These are phyloP conservation scores for Strix aluco DNA, from an alignment of 2,113 vertebrate genomes.

Conservation along the genomic window DNA sequence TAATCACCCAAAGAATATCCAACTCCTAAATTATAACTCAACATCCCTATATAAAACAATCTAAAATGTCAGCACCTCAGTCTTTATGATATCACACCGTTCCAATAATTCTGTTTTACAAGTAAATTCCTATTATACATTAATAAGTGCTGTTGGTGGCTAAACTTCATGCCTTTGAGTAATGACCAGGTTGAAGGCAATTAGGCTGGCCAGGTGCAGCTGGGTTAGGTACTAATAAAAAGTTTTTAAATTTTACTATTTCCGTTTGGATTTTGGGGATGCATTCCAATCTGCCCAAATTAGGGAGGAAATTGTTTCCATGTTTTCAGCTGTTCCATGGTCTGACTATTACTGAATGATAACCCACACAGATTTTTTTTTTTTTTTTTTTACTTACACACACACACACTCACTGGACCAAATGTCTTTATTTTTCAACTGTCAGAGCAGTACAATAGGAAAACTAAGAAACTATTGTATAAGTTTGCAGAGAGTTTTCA, in stretches of 20 bases:
- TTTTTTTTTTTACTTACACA: neutral
- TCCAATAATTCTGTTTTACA: conserved; percentile 84
- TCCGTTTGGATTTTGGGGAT: conserved; percentile 85
- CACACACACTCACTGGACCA: neutral
- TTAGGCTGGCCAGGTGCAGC: conserved; percentile 96
- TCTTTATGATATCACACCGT: conserved; percentile 83
- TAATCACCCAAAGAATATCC: conserved; percentile 73
- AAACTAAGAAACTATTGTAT: neutral
- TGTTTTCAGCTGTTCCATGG: conserved; percentile 75
- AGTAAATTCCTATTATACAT: conserved; percentile 85
- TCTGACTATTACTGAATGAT: conserved; percentile 43
- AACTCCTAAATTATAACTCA: conserved; percentile 76
- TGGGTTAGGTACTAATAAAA: conserved; percentile 86
- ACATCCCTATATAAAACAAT: conserved; percentile 77
- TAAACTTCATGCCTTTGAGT: conserved; percentile 80
- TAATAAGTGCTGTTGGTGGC: conserved; percentile 84
- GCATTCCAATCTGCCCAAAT: conserved; percentile 85
- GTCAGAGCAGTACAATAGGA: neutral
- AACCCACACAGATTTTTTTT: neutral
- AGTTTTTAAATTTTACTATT: conserved; percentile 95
- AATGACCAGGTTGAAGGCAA: conserved; percentile 85
- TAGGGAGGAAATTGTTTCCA: conserved; percentile 81
- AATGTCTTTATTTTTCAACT: neutral
- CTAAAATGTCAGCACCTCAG: conserved; percentile 81
- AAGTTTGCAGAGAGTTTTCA: neutral